Evolutionary conservation across 1,140 invertebrate species (phyloP), one percentile per base, ranked within the genome.

Genomic region (Ceratoteleas bidentatus): DNA sequence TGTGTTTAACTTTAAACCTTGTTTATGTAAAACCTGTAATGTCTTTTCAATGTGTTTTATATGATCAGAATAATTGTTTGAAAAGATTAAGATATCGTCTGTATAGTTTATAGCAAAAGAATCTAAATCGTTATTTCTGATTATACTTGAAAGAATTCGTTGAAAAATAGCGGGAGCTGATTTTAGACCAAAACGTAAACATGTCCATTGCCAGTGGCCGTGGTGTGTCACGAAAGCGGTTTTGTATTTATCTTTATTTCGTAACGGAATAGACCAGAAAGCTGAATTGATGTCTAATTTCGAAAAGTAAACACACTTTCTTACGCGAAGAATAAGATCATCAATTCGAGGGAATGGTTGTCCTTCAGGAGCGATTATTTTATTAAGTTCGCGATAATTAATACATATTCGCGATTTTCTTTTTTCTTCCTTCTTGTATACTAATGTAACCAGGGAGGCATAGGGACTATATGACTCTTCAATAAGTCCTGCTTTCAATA

Each of bases 71-170:
- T 83, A 86, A 15, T 82, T 65, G 85, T 90, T 83, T 11, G 87
- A 87, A 64, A 87, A 88, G 40, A 90, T 77, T 43, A 88, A 47
- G 40, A 88, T 87, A 66, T 89, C 87, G 74, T 88, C 86, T 58
- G 88, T 85, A 45, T 83, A 86, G 64, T 84, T 84, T 68, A 84
- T 65, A 9, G 57, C 16, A 54, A 86, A 85, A 36, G 82, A 45
- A 56, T 70, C 53, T 3, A 86, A 40, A n/a, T 87, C 84, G 49
- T 85, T 33, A 75, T 88, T 88, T 74, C 82, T 84, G 36, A 88
- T 38, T 33, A 87, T 85, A 45, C 81, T 88, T 47, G 53, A 36
- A 52, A 81, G 49, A 33, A 81, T 45, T 50, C 72, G 58, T 70
- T 81, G 64, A 69, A 72, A 81, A 34, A 77, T 77, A 14, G 74